These are phyloP conservation scores for Leptoclinus maculatus DNA, from an alignment of 2,797 vertebrate species.

Conservation along the genomic window DNA sequence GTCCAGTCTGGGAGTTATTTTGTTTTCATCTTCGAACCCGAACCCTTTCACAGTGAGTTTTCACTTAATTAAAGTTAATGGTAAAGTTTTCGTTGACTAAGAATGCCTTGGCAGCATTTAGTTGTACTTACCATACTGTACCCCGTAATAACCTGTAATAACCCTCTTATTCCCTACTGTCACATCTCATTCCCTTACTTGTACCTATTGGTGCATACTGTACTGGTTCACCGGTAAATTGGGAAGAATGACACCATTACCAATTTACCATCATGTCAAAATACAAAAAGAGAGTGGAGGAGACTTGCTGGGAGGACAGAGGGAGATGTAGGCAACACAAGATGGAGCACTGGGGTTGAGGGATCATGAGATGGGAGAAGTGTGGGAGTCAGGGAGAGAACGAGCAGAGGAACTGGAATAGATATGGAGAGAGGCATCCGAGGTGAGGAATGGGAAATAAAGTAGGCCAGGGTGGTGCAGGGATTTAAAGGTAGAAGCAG, in stretches of 20 bases:
- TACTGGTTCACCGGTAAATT: neutral
- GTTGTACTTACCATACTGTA: neutral
- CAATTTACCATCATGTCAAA: constrained; percentile 22
- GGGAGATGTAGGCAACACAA: constrained; percentile 18
- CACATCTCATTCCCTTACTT: neutral
- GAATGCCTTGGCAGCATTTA: neutral
- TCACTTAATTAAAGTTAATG: too few species aligned
- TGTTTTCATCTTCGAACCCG: too few species aligned
- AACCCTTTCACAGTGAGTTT: neutral
- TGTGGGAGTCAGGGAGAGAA: constrained; percentile 4
- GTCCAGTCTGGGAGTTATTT: too few species aligned
- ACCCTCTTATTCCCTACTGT: neutral
- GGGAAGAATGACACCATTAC: neutral
- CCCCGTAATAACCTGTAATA: neutral
- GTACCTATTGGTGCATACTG: neutral
- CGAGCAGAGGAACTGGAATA: constrained; percentile 18
- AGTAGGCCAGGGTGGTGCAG: constrained; percentile 41
- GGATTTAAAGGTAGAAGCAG: constrained; percentile 43
- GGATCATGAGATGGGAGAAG: neutral
- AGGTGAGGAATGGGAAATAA: constrained; percentile 39
- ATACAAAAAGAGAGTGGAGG: neutral
- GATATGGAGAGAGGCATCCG: constrained; percentile 28
- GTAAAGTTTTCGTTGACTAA: too few species aligned
- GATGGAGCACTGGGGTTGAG: neutral
- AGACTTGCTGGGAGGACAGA: neutral